phyloP scores from a whole-genome alignment of 2,888 invertebrate genomes.

The Trachelus iudaicus region DNA sequence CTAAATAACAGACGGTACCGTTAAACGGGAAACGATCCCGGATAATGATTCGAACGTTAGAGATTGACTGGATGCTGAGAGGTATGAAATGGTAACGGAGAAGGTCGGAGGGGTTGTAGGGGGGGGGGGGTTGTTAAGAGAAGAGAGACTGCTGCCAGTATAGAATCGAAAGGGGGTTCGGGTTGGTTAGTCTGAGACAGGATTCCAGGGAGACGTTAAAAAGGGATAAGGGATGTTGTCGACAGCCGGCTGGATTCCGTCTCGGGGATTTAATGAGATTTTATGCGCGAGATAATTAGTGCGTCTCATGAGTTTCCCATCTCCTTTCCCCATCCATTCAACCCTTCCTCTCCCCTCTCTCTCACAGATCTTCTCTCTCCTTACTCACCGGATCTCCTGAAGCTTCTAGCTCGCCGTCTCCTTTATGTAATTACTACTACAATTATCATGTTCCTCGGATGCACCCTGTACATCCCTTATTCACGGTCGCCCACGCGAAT shows the following conservation, averaged over 20 bases:
- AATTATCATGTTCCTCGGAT: slow-evolving; percentile 38
- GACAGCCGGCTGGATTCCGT: slow-evolving; percentile 44
- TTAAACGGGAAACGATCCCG: neutral
- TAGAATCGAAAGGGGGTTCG: neutral
- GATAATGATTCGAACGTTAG: slow-evolving; percentile 9
- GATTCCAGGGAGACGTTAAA: neutral
- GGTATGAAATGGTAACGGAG: neutral
- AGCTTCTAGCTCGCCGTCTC: slow-evolving; percentile 12
- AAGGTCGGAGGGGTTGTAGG: neutral
- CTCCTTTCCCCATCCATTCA: slow-evolving; percentile 30
- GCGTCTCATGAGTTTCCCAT: slow-evolving; percentile 19
- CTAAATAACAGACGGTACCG: neutral
- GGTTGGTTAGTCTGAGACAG: neutral
- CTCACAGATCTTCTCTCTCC: slow-evolving; percentile 17
- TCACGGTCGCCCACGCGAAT: neutral
- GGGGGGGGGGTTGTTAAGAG: neutral
- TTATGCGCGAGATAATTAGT: slow-evolving; percentile 38
- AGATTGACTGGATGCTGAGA: neutral
- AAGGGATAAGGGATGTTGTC: slow-evolving; percentile 33
- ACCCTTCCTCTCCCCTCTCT: slow-evolving; percentile 27
- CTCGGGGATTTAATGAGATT: slow-evolving; percentile 47
- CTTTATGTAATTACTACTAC: slow-evolving; percentile 44
- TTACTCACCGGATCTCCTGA: slow-evolving; percentile 5
- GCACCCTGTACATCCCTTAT: neutral
- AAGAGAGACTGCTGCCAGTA: neutral